Percentiles rank a stretch among this genome's conserved stretches.
Evolutionary conservation across 2,113 vertebrate genomes (phyloP).

Genomic region (Python bivittatus): DNA sequence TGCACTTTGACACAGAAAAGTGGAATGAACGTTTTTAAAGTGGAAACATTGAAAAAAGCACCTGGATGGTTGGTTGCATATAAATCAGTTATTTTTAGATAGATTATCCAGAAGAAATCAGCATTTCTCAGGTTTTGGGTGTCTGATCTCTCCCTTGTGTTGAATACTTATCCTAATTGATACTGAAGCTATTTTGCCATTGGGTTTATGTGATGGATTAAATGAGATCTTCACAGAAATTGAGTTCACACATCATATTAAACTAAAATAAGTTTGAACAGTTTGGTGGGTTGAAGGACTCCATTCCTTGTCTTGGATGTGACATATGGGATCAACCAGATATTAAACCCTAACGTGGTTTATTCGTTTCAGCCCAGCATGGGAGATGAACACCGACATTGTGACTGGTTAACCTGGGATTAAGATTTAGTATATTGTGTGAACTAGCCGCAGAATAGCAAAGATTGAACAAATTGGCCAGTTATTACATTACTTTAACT

Average conservation of each 20-base stretch:
- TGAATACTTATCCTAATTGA: background rate
- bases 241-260: no score
- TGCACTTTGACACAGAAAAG: background rate
- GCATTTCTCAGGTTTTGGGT: background rate
- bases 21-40: background rate
- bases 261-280: no score
- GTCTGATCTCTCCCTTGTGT: background rate
- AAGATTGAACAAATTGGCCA: background rate
- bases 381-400: no score
- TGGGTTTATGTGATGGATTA: background rate
- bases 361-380: no score
- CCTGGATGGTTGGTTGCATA: background rate
- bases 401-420: no score
- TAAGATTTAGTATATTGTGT: no score
- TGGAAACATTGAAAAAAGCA: background rate
- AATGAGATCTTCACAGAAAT: background rate
- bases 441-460: background rate
- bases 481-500: background rate
- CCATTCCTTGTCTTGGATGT: no score
- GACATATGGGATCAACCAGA: no score
- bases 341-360: no score
- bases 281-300: no score
- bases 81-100: background rate
- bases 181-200: background rate
- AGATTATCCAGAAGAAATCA: background rate